phyloP scores from a whole-genome alignment of 1,140 invertebrate genomes.

The Ips nitidus region DNA sequence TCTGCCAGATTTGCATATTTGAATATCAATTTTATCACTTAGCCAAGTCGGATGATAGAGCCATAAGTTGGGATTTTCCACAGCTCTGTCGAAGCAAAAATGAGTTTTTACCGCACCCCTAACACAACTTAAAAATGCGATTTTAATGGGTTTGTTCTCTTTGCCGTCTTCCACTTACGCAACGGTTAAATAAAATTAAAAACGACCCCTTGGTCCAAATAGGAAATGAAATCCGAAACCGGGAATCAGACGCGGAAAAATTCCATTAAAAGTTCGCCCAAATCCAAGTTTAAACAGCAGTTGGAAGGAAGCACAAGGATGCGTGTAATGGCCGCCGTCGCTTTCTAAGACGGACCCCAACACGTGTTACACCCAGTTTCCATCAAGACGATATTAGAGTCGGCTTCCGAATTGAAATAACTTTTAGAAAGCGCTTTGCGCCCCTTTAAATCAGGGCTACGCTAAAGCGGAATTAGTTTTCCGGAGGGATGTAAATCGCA shows the following conservation, averaged over 20 bases:
- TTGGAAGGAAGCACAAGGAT: slow-evolving; percentile 33
- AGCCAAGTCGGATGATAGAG: slow-evolving; percentile 16
- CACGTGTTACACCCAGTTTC: slow-evolving; percentile 42
- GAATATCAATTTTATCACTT: slow-evolving; percentile 47
- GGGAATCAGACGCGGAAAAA: slow-evolving; percentile 10
- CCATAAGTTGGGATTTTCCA: slow-evolving; percentile 27
- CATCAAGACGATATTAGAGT: slow-evolving; percentile 43
- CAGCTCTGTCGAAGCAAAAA: slow-evolving; percentile 3
- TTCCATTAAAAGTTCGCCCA: slow-evolving; percentile 21
- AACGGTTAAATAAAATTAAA: too few relatives aligned
- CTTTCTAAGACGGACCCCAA: slow-evolving; percentile 33
- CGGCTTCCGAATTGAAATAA: slow-evolving; percentile 41
- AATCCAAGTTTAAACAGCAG: slow-evolving; percentile 31
- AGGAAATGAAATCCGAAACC: background rate
- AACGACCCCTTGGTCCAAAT: too few relatives aligned
- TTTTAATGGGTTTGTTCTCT: too few relatives aligned
- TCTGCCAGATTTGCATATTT: slow-evolving; percentile 47
- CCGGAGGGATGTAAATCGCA: slow-evolving; percentile 40
- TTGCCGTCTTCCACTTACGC: too few relatives aligned
- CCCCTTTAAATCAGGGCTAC: slow-evolving; percentile 38
- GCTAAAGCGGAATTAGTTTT: slow-evolving; percentile 43
- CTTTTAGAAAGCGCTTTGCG: slow-evolving; percentile 42
- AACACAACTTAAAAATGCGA: too few relatives aligned
- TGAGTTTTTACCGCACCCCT: background rate
- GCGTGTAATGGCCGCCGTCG: slow-evolving; percentile 30